Percentiles rank a stretch among this genome's conserved stretches.
phyloP scores from a whole-genome alignment of 30 jellyfish, hydroid and myxozoan species.

The Nemopilema nomurai region DNA sequence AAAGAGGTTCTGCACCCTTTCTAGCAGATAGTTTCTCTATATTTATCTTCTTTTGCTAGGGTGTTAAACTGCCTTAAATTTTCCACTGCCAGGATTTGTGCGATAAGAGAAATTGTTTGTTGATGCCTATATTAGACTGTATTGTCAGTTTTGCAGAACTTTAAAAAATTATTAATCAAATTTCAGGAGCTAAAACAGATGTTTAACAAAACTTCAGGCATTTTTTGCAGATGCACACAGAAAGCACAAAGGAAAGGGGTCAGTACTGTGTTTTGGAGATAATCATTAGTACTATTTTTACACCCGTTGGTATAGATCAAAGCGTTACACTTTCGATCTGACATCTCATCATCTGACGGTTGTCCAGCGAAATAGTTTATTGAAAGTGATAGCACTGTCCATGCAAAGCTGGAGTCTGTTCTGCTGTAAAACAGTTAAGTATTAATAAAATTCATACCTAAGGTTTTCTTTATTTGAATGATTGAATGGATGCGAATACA shows the following conservation, averaged over 20 bases:
- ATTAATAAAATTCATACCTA: background rate
- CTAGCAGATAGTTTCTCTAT: background rate
- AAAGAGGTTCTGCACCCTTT: background rate
- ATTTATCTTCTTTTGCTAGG: background rate
- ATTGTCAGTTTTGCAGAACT: background rate
- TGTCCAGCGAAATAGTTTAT: background rate
- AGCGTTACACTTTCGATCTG: background rate
- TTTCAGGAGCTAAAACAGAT: slow-evolving; percentile 82
- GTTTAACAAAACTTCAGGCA: slow-evolving; percentile 78
- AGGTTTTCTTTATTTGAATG: background rate
- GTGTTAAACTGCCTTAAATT: background rate
- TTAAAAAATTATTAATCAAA: background rate
- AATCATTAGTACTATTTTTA: background rate
- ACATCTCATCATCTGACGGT: background rate
- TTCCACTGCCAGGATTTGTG: background rate
- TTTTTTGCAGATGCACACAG: slow-evolving; percentile 94
- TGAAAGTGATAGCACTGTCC: background rate
- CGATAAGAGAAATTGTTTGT: background rate
- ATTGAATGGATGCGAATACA: background rate
- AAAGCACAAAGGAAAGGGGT: slow-evolving; percentile 88
- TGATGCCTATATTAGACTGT: background rate
- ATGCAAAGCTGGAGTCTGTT: background rate
- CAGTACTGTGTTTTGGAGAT: slow-evolving; percentile 7
- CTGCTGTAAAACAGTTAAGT: background rate
- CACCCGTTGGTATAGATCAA: background rate